Evolutionary conservation across 2,797 vertebrate genomes (phyloP).

Genomic region (Chloroceryle inda): DNA sequence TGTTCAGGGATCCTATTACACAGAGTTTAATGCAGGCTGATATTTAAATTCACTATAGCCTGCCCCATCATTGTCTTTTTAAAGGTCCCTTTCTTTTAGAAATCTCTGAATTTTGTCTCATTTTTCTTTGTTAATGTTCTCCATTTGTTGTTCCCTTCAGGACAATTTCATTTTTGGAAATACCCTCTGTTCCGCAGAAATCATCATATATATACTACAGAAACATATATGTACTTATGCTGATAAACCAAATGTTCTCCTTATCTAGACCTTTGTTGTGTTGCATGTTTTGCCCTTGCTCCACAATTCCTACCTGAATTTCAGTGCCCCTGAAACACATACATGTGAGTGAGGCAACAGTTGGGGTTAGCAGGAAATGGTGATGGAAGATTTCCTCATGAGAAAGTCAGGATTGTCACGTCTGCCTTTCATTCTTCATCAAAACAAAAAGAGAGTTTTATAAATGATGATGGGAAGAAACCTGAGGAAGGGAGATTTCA

Average conservation of each 20-base stretch:
- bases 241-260: neutral
- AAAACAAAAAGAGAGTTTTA: neutral
- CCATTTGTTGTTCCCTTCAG: neutral
- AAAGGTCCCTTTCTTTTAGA: neutral
- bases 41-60: slow-evolving; percentile 8
- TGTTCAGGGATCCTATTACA: slow-evolving; percentile 36
- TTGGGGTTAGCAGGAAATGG: neutral
- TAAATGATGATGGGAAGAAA: neutral
- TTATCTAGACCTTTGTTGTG: neutral
- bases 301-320: neutral
- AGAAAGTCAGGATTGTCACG: neutral
- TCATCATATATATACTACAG: neutral
- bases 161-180: neutral
- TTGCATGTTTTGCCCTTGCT: neutral
- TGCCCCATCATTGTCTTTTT: neutral
- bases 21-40: neutral
- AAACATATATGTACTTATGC: neutral
- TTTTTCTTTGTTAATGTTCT: neutral
- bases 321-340: neutral
- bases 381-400: neutral
- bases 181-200: neutral
- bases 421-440: slow-evolving; percentile 37
- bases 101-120: neutral
- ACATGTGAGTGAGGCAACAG: neutral
- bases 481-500: neutral